phyloP scores from a whole-genome alignment of 1,140 invertebrate species.

The Musca domestica region DNA sequence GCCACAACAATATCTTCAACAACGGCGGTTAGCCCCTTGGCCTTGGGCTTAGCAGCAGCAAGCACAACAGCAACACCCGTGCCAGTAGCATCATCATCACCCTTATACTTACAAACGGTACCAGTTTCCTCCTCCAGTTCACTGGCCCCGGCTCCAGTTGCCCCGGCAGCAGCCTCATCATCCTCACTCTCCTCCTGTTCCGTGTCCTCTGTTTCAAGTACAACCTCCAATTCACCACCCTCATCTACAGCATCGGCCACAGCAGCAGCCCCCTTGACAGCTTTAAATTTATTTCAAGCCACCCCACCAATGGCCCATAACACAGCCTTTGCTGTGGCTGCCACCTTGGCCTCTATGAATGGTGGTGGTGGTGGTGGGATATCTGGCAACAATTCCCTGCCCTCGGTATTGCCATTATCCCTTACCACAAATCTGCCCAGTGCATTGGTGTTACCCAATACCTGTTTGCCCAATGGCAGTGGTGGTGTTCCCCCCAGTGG shows the following conservation, averaged over 20 bases:
- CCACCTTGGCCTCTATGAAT: slow-evolving; percentile 11
- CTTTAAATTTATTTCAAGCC: slow-evolving; percentile 2
- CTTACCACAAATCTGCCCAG: neutral
- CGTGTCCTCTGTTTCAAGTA: neutral
- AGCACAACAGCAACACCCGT: slow-evolving; percentile 12
- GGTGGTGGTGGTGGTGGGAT: neutral
- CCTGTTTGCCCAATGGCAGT: neutral
- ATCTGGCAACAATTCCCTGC: no score
- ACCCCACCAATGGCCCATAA: slow-evolving; percentile 1
- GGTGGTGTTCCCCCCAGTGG: neutral
- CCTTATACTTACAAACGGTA: no score
- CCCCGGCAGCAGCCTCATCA: neutral
- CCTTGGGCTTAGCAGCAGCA: neutral
- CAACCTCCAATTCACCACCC: neutral
- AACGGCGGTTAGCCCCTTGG: neutral
- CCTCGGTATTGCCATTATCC: neutral
- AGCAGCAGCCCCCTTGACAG: neutral
- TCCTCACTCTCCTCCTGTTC: neutral
- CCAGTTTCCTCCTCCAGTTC: no score
- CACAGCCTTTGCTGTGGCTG: slow-evolving; percentile 5
- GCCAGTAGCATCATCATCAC: neutral
- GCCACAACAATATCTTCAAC: slow-evolving; percentile 2
- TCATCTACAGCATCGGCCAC: neutral
- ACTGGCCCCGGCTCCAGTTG: no score
- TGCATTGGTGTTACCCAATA: slow-evolving; percentile 17